phyloP scores from a whole-genome alignment of 2,888 invertebrate species.

The Limulus polyphemus region DNA sequence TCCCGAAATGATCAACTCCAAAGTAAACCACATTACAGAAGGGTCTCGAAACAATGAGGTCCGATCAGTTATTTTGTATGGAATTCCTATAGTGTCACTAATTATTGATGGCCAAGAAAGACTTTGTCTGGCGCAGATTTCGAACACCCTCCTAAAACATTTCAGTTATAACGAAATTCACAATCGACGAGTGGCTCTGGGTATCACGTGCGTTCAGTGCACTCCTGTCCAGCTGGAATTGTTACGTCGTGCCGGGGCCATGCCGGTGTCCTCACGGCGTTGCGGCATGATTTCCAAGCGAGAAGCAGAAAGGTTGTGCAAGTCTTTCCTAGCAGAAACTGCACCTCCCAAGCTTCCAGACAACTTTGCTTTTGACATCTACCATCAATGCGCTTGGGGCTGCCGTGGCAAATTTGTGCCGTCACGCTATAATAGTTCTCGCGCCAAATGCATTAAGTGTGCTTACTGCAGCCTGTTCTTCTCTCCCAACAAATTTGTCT shows the following conservation, averaged over 20 bases:
- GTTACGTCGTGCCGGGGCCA: constrained; percentile 77
- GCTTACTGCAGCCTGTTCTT: constrained; percentile 85
- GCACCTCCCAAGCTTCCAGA: constrained; percentile 58
- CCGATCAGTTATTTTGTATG: constrained; percentile 73
- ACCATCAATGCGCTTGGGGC: constrained; percentile 93
- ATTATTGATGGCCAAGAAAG: constrained; percentile 83
- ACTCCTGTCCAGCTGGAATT: constrained; percentile 94
- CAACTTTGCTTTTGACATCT: constrained; percentile 84
- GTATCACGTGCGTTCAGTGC: constrained; percentile 72
- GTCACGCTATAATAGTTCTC: constrained; percentile 47
- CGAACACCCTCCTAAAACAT: constrained; percentile 83
- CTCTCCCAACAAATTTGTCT: constrained; percentile 97
- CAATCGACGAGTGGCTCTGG: constrained; percentile 83
- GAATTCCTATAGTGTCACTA: constrained; percentile 84
- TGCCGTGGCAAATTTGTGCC: constrained; percentile 82
- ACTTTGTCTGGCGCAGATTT: constrained; percentile 89
- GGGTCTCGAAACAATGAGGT: constrained; percentile 48
- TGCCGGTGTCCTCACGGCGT: constrained; percentile 82
- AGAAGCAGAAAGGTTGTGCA: constrained; percentile 86
- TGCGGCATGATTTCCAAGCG: constrained; percentile 58
- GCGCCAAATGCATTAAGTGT: constrained; percentile 93
- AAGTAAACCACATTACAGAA: no score
- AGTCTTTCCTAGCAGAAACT: constrained; percentile 71
- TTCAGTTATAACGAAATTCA: constrained; percentile 98
- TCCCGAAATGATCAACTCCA: no score